Base-by-base conservation (phyloP, 2,113 vertebrate genomes). In the Phalacrocorax brasilianus region DNA sequence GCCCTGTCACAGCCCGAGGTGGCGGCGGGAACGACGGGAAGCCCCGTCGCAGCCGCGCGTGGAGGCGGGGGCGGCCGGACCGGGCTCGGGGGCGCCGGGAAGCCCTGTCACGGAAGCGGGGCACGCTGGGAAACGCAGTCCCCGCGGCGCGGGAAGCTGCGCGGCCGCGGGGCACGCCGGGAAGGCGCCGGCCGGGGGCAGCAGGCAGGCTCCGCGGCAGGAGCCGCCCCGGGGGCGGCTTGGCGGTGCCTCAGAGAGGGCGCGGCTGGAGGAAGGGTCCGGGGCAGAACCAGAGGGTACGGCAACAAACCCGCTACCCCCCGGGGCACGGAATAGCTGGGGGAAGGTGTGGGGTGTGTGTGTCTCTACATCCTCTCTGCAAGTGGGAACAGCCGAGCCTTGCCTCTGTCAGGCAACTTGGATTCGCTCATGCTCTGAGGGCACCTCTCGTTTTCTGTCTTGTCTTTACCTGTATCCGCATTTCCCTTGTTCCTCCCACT, bases 391-490 rank as follows among this genome's bases (percentile, higher is more conserved):
- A 35, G 80, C 19, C 77, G 55, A 33, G 7, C 62, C 40, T 55
- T 49, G 62, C 28, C 58, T 45, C 32, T 28, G 33, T 14, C 61
- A 24, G 42, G 35, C 24, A 2, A 5, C 28, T 3, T 2, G 6
- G 1, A 1, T 4, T 32, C 13, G 10, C 55, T 58, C 73, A 4
- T 0, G 3, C 56, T 33, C 81, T 4, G 1, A 58, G n/a, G 22
- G 55, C 59, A 35, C 67, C 45, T 33, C 79, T 52, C 19, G 24
- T 62, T 42, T 59, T 77, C 56, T 1, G 0, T 44, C 53, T 70
- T 70, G 26, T 20, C 78, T 68, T 50, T 72, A 44, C 58, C 83
- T 63, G 28, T 19, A 2, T 4, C 6, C 0, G 58, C 6, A 8
- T 24, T 73, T 50, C 38, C 72, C 75, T 73, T 22, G 21, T 28